phyloP scores from a whole-genome alignment of 2,888 invertebrate species.

The Ornithoptera alexandrae region DNA sequence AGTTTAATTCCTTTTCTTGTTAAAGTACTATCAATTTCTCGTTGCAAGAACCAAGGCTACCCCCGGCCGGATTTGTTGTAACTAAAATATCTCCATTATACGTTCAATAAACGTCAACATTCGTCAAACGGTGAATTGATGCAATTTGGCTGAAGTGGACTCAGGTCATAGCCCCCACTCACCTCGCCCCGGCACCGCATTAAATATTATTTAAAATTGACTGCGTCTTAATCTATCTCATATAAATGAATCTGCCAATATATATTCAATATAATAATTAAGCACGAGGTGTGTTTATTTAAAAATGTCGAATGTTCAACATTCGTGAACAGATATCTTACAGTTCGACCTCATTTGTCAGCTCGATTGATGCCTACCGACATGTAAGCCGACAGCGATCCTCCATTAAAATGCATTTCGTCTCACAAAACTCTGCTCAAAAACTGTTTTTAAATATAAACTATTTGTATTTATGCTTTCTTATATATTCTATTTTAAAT shows the following conservation, averaged over 20 bases:
- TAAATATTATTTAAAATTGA: neutral
- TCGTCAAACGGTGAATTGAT: neutral
- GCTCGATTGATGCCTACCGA: constrained; percentile 35
- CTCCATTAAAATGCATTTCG: constrained; percentile 28
- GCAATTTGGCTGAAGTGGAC: neutral
- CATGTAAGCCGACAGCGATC: constrained; percentile 33
- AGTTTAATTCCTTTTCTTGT: neutral
- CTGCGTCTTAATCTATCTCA: neutral
- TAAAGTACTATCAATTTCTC: neutral
- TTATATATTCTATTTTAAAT: neutral
- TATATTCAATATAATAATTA: constrained; percentile 56
- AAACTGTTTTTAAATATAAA: neutral
- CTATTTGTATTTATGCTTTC: neutral
- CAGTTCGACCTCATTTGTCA: constrained; percentile 54
- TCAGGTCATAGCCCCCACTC: neutral
- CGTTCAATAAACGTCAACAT: constrained; percentile 8
- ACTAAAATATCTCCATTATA: constrained; percentile 2
- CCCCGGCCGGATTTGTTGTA: neutral
- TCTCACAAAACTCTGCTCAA: constrained; percentile 12
- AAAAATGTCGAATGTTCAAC: constrained; percentile 52
- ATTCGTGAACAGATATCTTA: constrained; percentile 52
- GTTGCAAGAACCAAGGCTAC: neutral
- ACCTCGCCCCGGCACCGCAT: neutral
- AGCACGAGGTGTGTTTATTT: constrained; percentile 54
- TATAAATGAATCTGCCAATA: constrained; percentile 21